phyloP scores from a whole-genome alignment of 2,797 vertebrate genomes.

The Microctenopoma stevenorrisi region DNA sequence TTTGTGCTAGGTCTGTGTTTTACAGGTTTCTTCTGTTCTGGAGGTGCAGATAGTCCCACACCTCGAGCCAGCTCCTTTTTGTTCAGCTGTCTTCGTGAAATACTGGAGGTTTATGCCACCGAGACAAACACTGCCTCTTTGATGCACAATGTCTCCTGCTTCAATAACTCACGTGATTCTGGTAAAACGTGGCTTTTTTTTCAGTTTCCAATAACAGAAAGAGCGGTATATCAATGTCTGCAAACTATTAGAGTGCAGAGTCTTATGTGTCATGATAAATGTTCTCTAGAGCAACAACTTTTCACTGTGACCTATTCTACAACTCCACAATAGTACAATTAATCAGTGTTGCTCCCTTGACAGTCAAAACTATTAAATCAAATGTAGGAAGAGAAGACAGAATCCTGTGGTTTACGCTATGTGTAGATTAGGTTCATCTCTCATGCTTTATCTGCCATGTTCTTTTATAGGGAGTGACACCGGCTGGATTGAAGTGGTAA shows the following conservation, averaged over 20 bases:
- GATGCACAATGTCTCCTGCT: conserved; percentile 69
- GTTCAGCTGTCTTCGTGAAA: conserved; percentile 78
- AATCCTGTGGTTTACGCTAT: conserved; percentile 22
- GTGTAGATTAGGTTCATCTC: conserved; percentile 15
- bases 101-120: conserved; percentile 57
- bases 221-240: conserved; percentile 32
- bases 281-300: conserved; percentile 13
- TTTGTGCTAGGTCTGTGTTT: conserved; percentile 80
- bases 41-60: conserved; percentile 72
- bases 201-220: conserved; percentile 41
- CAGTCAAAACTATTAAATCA: conserved; percentile 38
- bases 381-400: conserved; percentile 12
- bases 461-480: conserved; percentile 55
- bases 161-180: conserved; percentile 53
- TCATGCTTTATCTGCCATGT: conserved; percentile 46
- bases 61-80: conserved; percentile 77
- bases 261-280: conserved; percentile 39
- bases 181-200: conserved; percentile 42
- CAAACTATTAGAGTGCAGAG: conserved; percentile 21
- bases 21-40: conserved; percentile 86
- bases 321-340: conserved; percentile 21
- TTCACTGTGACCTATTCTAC: conserved; percentile 37
- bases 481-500: conserved; percentile 50
- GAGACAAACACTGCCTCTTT: conserved; percentile 49
- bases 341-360: conserved; percentile 30